Evolutionary conservation across 2,113 vertebrate species (phyloP).

Genomic region (Spilogale gracilis): DNA sequence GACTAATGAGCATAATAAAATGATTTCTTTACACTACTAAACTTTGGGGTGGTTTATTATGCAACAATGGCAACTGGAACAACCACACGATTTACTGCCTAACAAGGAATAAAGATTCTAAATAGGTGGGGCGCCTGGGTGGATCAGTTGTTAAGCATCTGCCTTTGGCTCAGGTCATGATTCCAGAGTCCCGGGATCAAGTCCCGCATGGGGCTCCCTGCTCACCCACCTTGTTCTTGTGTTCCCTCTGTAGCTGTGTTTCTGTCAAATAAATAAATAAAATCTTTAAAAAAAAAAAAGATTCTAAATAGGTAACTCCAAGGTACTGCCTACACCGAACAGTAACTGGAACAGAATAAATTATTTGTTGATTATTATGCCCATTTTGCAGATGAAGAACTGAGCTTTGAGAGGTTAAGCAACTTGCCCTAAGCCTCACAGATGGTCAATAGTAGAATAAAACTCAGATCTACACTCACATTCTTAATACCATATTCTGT

Average conservation of each 20-base stretch:
- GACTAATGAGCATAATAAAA: constrained; percentile 19
- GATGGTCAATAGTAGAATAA: not conserved
- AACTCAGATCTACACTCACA: constrained; percentile 36
- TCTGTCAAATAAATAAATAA: too few species aligned
- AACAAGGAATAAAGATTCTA: constrained; percentile 34
- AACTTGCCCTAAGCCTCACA: not conserved
- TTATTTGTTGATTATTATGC: not conserved
- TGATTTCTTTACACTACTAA: not conserved
- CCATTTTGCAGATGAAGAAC: constrained; percentile 25
- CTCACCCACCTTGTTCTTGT: too few species aligned
- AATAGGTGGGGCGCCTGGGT: not conserved
- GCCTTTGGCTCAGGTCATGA: too few species aligned
- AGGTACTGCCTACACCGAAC: not conserved
- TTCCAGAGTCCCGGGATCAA: too few species aligned
- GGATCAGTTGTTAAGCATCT: too few species aligned
- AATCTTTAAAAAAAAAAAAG: not conserved
- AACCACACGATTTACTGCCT: not conserved
- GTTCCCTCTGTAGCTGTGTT: too few species aligned
- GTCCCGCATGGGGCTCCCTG: too few species aligned
- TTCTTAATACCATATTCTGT: not conserved
- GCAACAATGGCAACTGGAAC: not conserved
- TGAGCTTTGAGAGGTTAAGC: constrained; percentile 17
- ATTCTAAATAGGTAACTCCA: not conserved
- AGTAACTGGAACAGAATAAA: constrained; percentile 12
- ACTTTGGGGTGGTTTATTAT: constrained; percentile 20